Evolutionary conservation across 2,888 invertebrate genomes (phyloP), one percentile per base, ranked within the genome.

Genomic region (Coenonympha arcania): DNA sequence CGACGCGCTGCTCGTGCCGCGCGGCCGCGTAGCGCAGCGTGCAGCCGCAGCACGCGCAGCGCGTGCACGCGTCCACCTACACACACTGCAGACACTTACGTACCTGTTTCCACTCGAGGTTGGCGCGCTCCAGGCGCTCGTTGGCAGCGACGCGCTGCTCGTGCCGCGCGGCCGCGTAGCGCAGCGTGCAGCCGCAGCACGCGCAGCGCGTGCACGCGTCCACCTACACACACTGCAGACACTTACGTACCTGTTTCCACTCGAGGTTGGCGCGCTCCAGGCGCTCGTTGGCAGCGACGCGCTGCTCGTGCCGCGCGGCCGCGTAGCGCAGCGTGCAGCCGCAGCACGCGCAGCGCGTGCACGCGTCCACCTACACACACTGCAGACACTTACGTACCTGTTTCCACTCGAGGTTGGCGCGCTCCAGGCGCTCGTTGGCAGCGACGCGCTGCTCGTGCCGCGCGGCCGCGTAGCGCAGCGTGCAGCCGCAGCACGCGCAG

Each of bases 381-480:
- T 49, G 43, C 56, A 46, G 43, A 44, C 28, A 46, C 62, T 6
- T 49, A 41, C 9, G 60, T 53, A 93, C 89, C 78, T 85, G 87
- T 64, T 84, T 93, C 95, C 95, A 96, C 73, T 96, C 95, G 47
- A 93, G 80, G 67, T 93, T 93, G 53, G 93, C 92, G 41, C 91
- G 88, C 64, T 95, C 95, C 45, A 92, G 87, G 44, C 92, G 87
- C 68, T 95, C 94, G 71, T 92, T 93, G 62, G 94, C 93, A 0
- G 90, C 89, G 5, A 94, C 88, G 3, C 95, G 88, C 65, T 91
- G 89, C 71, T 94, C 95, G 79, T 93, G 94, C 41, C 90, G 85
- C 62, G 95, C 95, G 52, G 95, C 92, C 3, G 93, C 94, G 87
- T 91, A 76, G 89, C 89, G 66, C 90, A 93, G 60, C 88, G 89